Evolutionary conservation across 1,140 invertebrate genomes (phyloP), one percentile per base, ranked within the genome.

Genomic region (Brachionus koreanus): DNA sequence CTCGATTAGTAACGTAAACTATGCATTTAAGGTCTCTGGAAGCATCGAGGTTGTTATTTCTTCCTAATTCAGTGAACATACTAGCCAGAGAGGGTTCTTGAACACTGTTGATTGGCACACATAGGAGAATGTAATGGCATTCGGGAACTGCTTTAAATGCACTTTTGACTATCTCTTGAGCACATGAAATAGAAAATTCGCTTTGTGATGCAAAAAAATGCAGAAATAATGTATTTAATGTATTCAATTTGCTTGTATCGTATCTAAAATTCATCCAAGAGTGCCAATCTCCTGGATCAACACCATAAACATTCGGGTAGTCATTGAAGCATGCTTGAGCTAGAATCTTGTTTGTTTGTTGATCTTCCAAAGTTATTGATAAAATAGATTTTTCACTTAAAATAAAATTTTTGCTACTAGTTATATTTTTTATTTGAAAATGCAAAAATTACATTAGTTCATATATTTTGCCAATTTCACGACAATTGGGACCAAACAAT

Each of bases 141-240:
- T 89, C 87, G 33, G 88, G 87, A 9, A 88, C 86, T 43, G 87
- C 86, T 85, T 87, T 88, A 82, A 88, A 89, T 2, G 87, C 85
- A 65, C 86, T 88, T 12, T 87, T 83, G 5, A 89, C 85, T 29
- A 88, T 87, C 81, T 88, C 88, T 69, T 84, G 84, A 7, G 86
- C 86, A 85, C 86, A 87, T 12, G 86, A 87, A 83, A 85, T 83
- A n/a, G 86, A 85, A 83, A 88, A 88, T n/a, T 86, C 86, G 33
- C 79, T 81, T 61, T 87, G 87, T 2, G 87, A 85, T 29, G 88
- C 87, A 85, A 89, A 89, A 67, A 86, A 88, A 79, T 88, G 88
- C 83, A 89, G 76, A 75, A 88, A 89, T 2, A 88, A 83, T 16
- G 86, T 85, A 83, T 89, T 89, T 2, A 89, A 83, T 7, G 87